Conservation (phyloP, 1,140 invertebrate species). For the Plutomurus gul region DNA sequence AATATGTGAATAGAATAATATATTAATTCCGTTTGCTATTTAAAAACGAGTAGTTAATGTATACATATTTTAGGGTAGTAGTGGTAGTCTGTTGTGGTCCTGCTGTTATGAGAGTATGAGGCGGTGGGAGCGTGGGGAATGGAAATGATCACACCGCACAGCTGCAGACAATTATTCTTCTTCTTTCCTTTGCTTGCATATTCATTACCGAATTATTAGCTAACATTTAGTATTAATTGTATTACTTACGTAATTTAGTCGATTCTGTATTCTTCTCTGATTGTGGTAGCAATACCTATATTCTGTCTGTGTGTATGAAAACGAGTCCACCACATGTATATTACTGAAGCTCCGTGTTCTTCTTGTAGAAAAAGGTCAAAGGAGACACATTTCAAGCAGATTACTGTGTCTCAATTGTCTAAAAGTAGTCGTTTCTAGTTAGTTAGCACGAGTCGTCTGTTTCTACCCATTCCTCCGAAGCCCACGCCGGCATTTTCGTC, state of each 20-base stretch:
- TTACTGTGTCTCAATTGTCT: background rate
- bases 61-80: too few species aligned
- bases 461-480: conserved; percentile 77
- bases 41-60: background rate
- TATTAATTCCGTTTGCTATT: background rate
- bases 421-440: background rate
- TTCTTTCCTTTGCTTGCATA: background rate
- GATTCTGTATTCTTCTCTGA: too few species aligned
- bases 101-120: conserved; percentile 20
- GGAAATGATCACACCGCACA: conserved; percentile 18
- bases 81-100: conserved; percentile 18
- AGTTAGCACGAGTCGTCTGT: conserved; percentile 52
- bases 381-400: background rate
- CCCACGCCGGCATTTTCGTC: conserved; percentile 86
- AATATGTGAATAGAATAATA: background rate
- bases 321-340: too few species aligned
- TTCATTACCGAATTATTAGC: background rate
- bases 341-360: conserved; percentile 12
- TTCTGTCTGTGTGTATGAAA: too few species aligned
- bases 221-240: background rate
- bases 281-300: too few species aligned
- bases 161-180: conserved; percentile 17
- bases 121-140: conserved; percentile 11
- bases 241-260: background rate
- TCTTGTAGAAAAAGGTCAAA: conserved; percentile 7